Conservation (phyloP, 30 jellyfish, hydroid and myxozoan species). For the Cassiopea xamachana region DNA sequence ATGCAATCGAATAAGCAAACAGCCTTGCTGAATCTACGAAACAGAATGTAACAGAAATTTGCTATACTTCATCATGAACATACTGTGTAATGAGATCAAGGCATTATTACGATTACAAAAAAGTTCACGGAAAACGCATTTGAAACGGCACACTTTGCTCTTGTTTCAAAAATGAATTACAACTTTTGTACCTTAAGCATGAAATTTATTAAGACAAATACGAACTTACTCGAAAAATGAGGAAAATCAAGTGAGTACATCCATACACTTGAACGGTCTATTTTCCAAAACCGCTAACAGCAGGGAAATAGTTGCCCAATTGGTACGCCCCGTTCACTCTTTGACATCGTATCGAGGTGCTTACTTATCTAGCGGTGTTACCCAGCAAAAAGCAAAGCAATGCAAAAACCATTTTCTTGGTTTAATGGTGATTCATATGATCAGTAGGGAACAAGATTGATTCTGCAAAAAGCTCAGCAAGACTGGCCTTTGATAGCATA, state of each 20-base stretch:
- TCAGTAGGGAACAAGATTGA: neutral
- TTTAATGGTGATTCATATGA: neutral
- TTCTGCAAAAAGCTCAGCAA: neutral
- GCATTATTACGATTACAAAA: too few relatives aligned
- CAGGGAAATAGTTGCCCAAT: neutral
- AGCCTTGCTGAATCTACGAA: too few relatives aligned
- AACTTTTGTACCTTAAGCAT: neutral
- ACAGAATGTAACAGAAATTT: too few relatives aligned
- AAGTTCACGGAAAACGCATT: too few relatives aligned
- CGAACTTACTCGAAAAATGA: neutral
- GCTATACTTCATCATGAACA: too few relatives aligned
- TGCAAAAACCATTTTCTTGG: neutral
- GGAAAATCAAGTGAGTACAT: neutral
- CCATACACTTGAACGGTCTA: neutral
- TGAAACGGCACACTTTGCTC: too few relatives aligned
- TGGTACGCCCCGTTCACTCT: constrained; percentile 1
- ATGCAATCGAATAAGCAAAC: too few relatives aligned
- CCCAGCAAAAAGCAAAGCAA: neutral
- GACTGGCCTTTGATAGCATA: neutral
- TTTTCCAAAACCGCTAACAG: neutral
- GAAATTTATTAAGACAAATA: neutral
- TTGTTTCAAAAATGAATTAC: too few relatives aligned
- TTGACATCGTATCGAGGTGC: neutral
- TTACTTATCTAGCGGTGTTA: neutral
- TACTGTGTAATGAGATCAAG: too few relatives aligned